These are phyloP conservation scores for Asteroscopus sphinx DNA, from an alignment of 2,888 invertebrate species.

Conservation along the genomic window DNA sequence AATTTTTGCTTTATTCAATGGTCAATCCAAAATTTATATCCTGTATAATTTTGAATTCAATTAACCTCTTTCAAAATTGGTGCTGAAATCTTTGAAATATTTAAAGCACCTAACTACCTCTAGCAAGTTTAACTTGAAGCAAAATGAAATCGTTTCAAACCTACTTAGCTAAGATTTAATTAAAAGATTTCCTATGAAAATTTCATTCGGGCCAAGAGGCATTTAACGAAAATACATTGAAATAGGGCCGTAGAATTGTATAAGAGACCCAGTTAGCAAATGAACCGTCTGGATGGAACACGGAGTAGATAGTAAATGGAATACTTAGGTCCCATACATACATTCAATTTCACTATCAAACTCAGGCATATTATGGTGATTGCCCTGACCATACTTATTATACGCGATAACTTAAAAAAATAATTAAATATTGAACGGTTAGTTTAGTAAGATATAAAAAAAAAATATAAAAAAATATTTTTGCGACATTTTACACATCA, in stretches of 20 bases:
- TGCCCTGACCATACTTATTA: no score
- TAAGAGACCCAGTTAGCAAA: conserved; percentile 71
- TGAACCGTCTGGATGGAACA: conserved; percentile 55
- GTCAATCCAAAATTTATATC: no score
- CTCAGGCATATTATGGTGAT: no score
- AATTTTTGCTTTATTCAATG: no score
- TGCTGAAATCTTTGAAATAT: not conserved
- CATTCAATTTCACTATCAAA: no score
- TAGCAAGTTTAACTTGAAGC: conserved; percentile 1
- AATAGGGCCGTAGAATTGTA: conserved; percentile 58
- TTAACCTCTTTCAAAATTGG: not conserved
- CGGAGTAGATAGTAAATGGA: conserved; percentile 11
- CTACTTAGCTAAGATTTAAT: conserved; percentile 63
- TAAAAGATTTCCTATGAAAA: conserved; percentile 60
- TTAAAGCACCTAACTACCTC: not conserved
- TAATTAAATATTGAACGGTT: no score
- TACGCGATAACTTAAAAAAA: no score
- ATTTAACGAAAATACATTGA: conserved; percentile 52
- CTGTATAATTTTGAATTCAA: not conserved
- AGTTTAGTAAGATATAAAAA: no score
- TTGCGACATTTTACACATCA: no score
- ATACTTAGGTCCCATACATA: not conserved
- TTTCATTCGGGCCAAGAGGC: conserved; percentile 34
- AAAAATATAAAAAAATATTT: no score
- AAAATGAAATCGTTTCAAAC: conserved; percentile 31